Evolutionary conservation across 2,113 vertebrate genomes (phyloP).

Genomic region (Sinocyclocheilus anophthalmus): DNA sequence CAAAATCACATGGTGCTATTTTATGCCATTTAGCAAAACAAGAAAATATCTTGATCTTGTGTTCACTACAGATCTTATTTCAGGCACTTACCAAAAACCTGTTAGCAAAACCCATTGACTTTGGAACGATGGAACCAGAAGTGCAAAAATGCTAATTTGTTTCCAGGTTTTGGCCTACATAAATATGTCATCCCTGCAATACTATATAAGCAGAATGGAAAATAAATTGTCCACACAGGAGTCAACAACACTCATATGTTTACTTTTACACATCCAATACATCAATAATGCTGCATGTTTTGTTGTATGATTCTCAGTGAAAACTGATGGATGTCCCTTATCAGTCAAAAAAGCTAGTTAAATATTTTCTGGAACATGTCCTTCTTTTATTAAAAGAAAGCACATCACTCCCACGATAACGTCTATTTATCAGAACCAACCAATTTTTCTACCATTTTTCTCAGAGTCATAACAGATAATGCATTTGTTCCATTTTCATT

Average conservation of each 20-base stretch:
- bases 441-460: neutral
- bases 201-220: neutral
- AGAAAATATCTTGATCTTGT: neutral
- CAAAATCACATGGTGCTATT: neutral
- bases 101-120: too few relatives aligned
- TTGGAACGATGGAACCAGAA: too few relatives aligned
- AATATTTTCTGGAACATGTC: conserved; percentile 12
- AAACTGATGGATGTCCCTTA: neutral
- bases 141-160: neutral
- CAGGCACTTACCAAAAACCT: neutral
- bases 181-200: neutral
- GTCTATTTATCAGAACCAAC: neutral
- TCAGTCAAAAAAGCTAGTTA: neutral
- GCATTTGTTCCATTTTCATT: conserved; percentile 29
- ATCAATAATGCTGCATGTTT: neutral
- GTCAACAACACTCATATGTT: neutral
- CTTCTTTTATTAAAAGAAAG: neutral
- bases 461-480: conserved; percentile 12
- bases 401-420: neutral
- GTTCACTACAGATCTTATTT: neutral
- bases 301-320: neutral
- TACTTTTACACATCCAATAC: neutral
- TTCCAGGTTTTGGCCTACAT: neutral
- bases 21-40: neutral
- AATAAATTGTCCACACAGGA: neutral